Base-by-base conservation (phyloP, 2,113 vertebrate genomes). In the Rutilus rutilus region DNA sequence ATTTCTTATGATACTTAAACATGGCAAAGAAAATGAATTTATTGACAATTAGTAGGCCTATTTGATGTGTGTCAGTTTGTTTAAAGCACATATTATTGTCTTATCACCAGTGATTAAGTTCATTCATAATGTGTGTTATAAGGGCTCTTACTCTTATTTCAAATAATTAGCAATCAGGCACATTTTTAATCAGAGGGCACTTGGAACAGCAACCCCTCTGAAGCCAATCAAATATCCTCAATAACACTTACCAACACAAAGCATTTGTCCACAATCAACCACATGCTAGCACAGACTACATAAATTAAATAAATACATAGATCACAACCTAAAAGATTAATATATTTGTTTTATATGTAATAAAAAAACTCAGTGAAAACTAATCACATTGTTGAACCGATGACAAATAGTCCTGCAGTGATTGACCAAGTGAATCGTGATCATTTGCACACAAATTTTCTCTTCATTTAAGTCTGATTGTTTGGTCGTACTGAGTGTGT, bases 91-190 rank as follows among this genome's bases (percentile, higher is more conserved):
- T 19, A 57, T 74, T 47, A 10, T 50, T 78, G 65, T 57, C 57
- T 30, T 74, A 45, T 78, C 75, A 62, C 33, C 30, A 73, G 79
- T 78, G 42, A 67, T 82, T 50, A 71, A 25, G 27, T 52, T 25
- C 54, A 76, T 80, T 60, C 17, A 21, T 65, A 47, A 9, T 64
- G 39, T 87, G 76, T 27, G 19, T 76, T 19, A n/a, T 73, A 25
- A 81, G 67, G 62, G 30, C 47, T 71, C 64, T 76, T 83, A 83
- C 59, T 33, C 77, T 33, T 50, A 47, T 73, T 82, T 59, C 57
- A 60, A 57, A 52, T 75, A 83, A 83, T 83, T 83, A 54, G 64
- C 57, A 86, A 88, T 82, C 84, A 85, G 67, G 23, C 30, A 6
- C 23, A 42, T 19, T 64, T 36, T 78, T 77, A 36, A 64, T 78